phyloP scores from a whole-genome alignment of 2,888 invertebrate genomes.

The Trissolcus japonicus region DNA sequence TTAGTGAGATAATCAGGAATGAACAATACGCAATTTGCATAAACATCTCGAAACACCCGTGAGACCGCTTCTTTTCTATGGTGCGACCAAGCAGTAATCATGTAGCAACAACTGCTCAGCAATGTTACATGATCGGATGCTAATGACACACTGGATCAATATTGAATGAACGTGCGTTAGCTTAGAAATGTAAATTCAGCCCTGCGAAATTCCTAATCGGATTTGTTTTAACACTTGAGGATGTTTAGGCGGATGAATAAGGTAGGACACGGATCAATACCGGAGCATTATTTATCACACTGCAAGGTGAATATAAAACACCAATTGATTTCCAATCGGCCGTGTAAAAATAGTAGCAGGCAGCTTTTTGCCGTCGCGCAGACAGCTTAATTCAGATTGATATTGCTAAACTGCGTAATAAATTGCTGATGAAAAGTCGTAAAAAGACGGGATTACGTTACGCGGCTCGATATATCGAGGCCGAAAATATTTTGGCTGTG shows the following conservation, averaged over 20 bases:
- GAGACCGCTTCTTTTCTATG: too few species aligned
- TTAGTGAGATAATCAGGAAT: too few species aligned
- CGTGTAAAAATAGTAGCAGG: constrained; percentile 22
- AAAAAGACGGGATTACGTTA: not conserved
- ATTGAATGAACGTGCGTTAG: constrained; percentile 33
- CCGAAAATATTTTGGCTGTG: constrained; percentile 31
- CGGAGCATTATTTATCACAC: constrained; percentile 16
- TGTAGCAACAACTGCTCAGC: constrained; percentile 21
- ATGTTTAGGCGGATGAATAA: constrained; percentile 21
- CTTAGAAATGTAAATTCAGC: constrained; percentile 41
- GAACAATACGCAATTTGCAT: not conserved
- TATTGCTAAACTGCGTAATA: constrained; percentile 21
- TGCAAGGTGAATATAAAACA: constrained; percentile 27
- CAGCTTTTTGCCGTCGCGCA: constrained; percentile 13
- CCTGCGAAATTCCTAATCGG: constrained; percentile 20
- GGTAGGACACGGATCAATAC: constrained; percentile 7
- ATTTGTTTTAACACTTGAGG: constrained; percentile 18
- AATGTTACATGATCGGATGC: constrained; percentile 43
- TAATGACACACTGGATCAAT: constrained; percentile 51
- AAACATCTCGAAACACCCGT: not conserved
- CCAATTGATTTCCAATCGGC: constrained; percentile 38
- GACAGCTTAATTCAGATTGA: constrained; percentile 26
- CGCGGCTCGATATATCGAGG: not conserved
- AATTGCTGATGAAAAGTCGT: constrained; percentile 5
- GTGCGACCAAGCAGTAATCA: constrained; percentile 3